Evolutionary conservation across 2,797 vertebrate species (phyloP).

Genomic region (Anableps anableps): DNA sequence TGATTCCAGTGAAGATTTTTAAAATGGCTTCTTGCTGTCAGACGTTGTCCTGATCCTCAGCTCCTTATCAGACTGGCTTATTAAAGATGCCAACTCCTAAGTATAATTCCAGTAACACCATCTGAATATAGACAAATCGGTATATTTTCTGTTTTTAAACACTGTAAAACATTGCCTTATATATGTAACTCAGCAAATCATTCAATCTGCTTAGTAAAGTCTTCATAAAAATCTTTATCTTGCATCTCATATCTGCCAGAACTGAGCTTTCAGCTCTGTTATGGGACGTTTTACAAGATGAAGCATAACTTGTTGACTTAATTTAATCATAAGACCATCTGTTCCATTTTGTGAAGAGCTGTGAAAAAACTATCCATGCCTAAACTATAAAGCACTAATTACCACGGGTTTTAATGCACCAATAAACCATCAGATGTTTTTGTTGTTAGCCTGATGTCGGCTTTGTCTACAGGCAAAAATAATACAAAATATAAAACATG

Average conservation of each 20-base stretch:
- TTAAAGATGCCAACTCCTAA: too few relatives aligned
- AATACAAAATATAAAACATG: background rate
- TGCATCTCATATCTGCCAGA: background rate
- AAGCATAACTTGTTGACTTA: background rate
- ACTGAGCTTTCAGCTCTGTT: background rate
- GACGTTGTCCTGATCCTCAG: too few relatives aligned
- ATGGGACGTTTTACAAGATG: background rate
- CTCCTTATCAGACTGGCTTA: too few relatives aligned
- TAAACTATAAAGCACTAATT: constrained; percentile 1
- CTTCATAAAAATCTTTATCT: constrained; percentile 3
- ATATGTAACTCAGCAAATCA: background rate
- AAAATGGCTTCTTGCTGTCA: background rate
- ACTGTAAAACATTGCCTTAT: background rate
- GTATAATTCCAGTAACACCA: background rate
- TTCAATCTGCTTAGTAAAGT: constrained; percentile 26
- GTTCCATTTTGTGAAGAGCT: background rate
- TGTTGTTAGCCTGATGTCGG: background rate
- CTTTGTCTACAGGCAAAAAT: background rate
- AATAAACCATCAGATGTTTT: constrained; percentile 15
- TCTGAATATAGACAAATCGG: background rate
- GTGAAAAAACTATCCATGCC: background rate
- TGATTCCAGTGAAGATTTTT: background rate
- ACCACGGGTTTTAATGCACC: background rate
- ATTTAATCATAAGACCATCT: constrained; percentile 13
- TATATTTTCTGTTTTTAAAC: background rate